Base-by-base conservation (phyloP, 2,797 vertebrate genomes). In the Saxicola maurus region DNA sequence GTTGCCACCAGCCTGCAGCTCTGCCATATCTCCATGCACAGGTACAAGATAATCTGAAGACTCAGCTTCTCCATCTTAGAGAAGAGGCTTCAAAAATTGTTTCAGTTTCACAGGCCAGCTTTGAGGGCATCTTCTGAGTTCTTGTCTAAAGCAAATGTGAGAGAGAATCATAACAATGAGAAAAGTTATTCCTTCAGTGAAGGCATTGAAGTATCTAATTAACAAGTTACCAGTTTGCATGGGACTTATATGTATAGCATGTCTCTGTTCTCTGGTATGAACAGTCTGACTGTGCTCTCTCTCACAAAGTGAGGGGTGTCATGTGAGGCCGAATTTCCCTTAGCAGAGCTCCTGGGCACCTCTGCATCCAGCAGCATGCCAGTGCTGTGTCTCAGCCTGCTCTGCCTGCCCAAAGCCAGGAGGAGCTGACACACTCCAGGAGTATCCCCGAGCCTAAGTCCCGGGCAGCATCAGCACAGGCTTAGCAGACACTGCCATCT, bases 401-500 rank as follows among this genome's bases (percentile, higher is more conserved):
- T 65, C 62, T 59, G 42, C 68, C 42, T 37, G 79, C 52, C 66
- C 79, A 24, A 73, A 52, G n/a, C 48, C 56, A 10, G 4, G 4
- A 75, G 55, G 23, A 72, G 30, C 52, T 77, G 65, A 52, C 49
- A 53, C 14, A 7, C 7, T 1, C 71, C 1, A 0, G 16, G 3
- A 52, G n/a, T n/a, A 57, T 56, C 17, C 69, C 40, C 6, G 16
- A 89, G 67, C 64, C 48, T 30, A 33, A n/a, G 45, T 52, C 49
- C n/a, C 37, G 21, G 80, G 13, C 76, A 78, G 55, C 77, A 46
- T 42, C 60, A 46, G 48, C 60, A 24, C 56, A 93, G 81, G 37
- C 89, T 94, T 92, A 86, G 87, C 56, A 86, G 89, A 93, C 82
- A 91, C 80, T 95, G 89, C 92, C 94, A 92, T 93, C 94, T 93